Conservation (phyloP, 2,113 vertebrate genomes). For the Leptobrachium ailaonicum region DNA sequence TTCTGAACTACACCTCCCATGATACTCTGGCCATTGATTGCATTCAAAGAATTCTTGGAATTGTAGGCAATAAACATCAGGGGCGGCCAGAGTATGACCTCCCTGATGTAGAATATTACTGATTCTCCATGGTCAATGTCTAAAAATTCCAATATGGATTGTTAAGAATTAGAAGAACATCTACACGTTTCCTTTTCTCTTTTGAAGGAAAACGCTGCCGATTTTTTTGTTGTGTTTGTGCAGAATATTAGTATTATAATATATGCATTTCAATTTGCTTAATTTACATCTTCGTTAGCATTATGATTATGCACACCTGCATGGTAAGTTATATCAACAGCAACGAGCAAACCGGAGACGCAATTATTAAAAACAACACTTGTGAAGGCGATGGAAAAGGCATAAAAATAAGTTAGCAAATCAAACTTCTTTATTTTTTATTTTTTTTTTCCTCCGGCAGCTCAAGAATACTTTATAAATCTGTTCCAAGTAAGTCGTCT, state of each 20-base stretch:
- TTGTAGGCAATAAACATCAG: no score
- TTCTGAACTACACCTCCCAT: no score
- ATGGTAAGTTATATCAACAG: conserved; percentile 36
- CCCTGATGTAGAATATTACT: no score
- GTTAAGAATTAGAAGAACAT: background rate
- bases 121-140: no score
- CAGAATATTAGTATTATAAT: conserved; percentile 39
- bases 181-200: conserved; percentile 1
- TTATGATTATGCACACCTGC: conserved; percentile 46
- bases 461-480: conserved; percentile 31
- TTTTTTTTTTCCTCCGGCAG: background rate
- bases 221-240: conserved; percentile 22
- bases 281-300: conserved; percentile 44
- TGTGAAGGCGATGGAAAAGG: conserved; percentile 1
- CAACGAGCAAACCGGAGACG: conserved; percentile 22
- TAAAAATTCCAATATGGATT: no score
- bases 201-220: conserved; percentile 1
- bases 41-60: no score
- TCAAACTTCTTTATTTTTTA: conserved; percentile 10
- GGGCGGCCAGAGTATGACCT: no score
- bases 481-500: background rate
- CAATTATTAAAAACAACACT: conserved; percentile 32
- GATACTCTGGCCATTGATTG: no score
- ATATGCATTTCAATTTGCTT: conserved; percentile 33
- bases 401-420: conserved; percentile 23